These are phyloP conservation scores for Acipenser oxyrinchus DNA, from an alignment of 2,797 vertebrate genomes.

Conservation along the genomic window DNA sequence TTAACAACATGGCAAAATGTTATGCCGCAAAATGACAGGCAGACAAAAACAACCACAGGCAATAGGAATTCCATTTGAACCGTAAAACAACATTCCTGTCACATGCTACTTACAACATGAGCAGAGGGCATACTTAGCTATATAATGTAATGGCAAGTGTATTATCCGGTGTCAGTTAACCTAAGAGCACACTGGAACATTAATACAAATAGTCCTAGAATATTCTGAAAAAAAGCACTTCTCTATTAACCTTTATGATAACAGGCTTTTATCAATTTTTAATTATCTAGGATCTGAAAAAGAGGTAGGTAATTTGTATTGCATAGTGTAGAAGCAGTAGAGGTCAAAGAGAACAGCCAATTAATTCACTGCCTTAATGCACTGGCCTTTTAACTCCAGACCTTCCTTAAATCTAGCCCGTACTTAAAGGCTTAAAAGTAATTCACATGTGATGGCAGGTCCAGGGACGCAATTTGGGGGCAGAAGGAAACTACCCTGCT, in stretches of 20 bases:
- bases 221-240: conserved; percentile 1
- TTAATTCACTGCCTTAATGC: conserved; percentile 8
- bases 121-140: neutral
- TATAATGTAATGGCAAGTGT: neutral
- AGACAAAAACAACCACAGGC: too few species aligned
- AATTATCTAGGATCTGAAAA: conserved; percentile 2
- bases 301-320: neutral
- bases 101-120: too few species aligned
- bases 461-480: neutral
- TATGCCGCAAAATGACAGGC: too few species aligned
- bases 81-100: too few species aligned
- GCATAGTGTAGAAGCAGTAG: neutral
- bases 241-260: neutral
- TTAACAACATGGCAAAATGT: too few species aligned
- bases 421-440: neutral
- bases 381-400: conserved; percentile 6
- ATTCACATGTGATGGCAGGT: neutral
- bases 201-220: neutral
- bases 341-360: neutral
- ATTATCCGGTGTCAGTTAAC: neutral
- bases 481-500: too few species aligned
- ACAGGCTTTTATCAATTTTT: neutral
- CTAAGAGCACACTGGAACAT: neutral
- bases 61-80: too few species aligned
- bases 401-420: neutral